Evolutionary conservation across 2,888 invertebrate genomes (phyloP), one percentile per base, ranked within the genome.

Genomic region (Drosophila leonis): DNA sequence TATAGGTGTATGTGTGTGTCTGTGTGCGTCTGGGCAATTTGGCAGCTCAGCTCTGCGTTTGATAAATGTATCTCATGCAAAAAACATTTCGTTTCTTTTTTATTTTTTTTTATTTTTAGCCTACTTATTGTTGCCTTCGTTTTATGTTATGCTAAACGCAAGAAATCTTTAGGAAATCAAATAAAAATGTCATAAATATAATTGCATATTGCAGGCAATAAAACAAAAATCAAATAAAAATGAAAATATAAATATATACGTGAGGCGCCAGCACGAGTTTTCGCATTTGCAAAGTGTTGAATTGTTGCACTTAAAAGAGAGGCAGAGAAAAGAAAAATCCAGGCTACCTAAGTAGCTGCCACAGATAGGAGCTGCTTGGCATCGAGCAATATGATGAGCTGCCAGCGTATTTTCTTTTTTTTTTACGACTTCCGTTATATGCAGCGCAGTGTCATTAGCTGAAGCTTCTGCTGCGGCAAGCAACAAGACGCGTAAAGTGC

Each of bases 151-250:
- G 85, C 80, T 82, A 85, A 85, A 80, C 77, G 75, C 63, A 69
- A 71, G 69, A 81, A 78, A 86, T 86, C 87, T 86, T 88, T 76
- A 69, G 71, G 61, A 87, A 89, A 81, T 85, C 89, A 70, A 87
- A 84, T 87, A 89, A 89, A 87, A 79, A 56, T 75, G 72, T 75
- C 89, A 83, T 84, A 89, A 89, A 84, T 82, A 84, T 89, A 84
- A 84, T 84, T 84, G 87, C 84, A 76, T 44, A 56, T 72, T 64
- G 59, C 65, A 66, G 61, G 52, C 65, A 74, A 63, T 63, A 70
- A 76, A 63, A 70, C 46, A 51, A 49, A 44, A 57, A 63, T 65
- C 59, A 65, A 75, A 66, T 55, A 63, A 59, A 42, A 27, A 39
- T 24, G 13, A 49, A 78, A 48, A 29, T 18, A 27, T 12, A 42